Evolutionary conservation across 2,797 vertebrate genomes (phyloP), one percentile per base, ranked within the genome.

Genomic region (Sebastes trivittatus): DNA sequence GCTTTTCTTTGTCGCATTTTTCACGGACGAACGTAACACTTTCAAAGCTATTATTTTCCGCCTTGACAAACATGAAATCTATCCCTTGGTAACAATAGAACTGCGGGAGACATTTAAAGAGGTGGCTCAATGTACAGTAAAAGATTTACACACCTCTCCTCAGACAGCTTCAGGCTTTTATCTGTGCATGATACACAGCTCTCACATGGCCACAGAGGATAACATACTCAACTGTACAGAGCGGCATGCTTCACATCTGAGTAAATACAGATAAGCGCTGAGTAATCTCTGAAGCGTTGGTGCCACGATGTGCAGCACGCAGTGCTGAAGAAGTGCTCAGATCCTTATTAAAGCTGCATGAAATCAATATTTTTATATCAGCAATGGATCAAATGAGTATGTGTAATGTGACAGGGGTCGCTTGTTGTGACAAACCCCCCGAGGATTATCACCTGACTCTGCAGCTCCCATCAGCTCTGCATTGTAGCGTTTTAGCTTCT

Each of bases 1-100:
- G 77, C 54, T 72, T 76, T 76, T 78, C 72, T 82, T 88, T 81
- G 38, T 10, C 64, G 16, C 69, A 80, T 87, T 78, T 70, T 86
- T 83, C 85, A 86, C 42, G 63, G 79, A 54, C 25, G 76, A 86
- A 81, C 74, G 16, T 79, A 78, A 82, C 78, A 85, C 83, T 89
- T 87, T 91, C 81, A 78, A 61, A 85, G 82, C 87, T 91, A 91
- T 91, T 90, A 89, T 89, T 91, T 92, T 90, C 88, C 69, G 72
- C 88, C 82, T 90, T 89, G 85, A 86, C 88, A 88, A 92, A 93
- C 88, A 75, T 84, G 88, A 91, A 89, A 89, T 87, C 66, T 55
- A 82, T 90, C 81, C 84, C 65, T 46, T 6, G 59, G 89, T 89
- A 90, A 92, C 84, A 83, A 89, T 70, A 82, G 82, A 84, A 88